phyloP scores from a whole-genome alignment of 2,797 vertebrate species.

The Catharus ustulatus region DNA sequence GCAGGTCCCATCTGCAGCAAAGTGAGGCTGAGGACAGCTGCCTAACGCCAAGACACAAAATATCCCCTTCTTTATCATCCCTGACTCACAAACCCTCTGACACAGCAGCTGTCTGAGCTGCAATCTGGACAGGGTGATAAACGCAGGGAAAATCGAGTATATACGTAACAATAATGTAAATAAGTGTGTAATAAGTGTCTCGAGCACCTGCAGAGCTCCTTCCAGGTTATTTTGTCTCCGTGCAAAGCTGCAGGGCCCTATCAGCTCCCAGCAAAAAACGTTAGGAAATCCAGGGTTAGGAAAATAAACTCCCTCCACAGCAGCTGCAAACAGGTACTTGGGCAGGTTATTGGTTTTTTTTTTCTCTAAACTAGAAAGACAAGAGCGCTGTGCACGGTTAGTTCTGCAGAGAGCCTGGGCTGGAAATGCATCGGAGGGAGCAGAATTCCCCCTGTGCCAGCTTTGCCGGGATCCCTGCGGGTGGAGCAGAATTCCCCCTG shows the following conservation, averaged over 20 bases:
- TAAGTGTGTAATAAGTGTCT: not conserved
- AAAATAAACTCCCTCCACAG: not conserved
- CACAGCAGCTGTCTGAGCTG: not conserved
- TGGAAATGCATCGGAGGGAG: rapidly evolving
- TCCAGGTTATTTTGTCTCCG: not conserved
- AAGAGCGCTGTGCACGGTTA: not conserved
- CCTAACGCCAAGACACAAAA: not conserved
- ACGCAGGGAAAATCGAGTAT: not conserved
- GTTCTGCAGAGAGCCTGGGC: not conserved
- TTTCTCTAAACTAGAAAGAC: rapidly evolving
- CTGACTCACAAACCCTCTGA: not conserved
- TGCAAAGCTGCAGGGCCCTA: not conserved
- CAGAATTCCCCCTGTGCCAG: not conserved
- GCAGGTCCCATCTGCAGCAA: not conserved
- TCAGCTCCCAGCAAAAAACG: not conserved
- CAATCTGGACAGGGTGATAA: not conserved
- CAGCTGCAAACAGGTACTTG: not conserved
- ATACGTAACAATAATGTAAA: not conserved
- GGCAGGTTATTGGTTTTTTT: not conserved
- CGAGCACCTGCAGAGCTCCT: not conserved
- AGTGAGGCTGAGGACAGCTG: not conserved
- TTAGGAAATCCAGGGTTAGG: not conserved
- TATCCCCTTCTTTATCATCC: not conserved
- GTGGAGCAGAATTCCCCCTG: too few species aligned
- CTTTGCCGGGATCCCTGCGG: not conserved